A percentile compares a stretch with the other conserved stretches of the same genome.
phyloP scores from a whole-genome alignment of 2,888 invertebrate species.

The Timandra comae region DNA sequence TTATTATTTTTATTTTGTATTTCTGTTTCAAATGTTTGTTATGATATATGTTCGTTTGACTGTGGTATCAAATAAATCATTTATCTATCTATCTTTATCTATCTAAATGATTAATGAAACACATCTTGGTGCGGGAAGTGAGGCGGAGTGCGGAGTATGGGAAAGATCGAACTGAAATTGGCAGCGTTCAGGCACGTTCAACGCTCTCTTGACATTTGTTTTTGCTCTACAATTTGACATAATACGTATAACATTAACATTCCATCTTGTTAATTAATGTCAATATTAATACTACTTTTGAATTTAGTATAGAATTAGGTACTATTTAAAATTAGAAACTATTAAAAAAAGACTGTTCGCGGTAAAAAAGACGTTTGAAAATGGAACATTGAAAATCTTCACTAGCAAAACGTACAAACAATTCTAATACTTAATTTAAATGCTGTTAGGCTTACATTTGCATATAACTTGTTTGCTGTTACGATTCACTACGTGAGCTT shows the following conservation, averaged over 20 bases:
- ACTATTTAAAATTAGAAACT: too few relatives aligned
- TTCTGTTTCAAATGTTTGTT: too few relatives aligned
- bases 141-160: slow-evolving; percentile 32
- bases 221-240: slow-evolving; percentile 47
- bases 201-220: slow-evolving; percentile 42
- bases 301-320: too few relatives aligned
- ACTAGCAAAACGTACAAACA: slow-evolving; percentile 20
- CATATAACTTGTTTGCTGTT: slow-evolving; percentile 8
- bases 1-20: too few relatives aligned
- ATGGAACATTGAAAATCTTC: slow-evolving; percentile 36
- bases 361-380: slow-evolving; percentile 38
- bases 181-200: slow-evolving; percentile 52
- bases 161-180: slow-evolving; percentile 70
- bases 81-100: too few relatives aligned
- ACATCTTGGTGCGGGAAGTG: slow-evolving; percentile 46
- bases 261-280: too few relatives aligned
- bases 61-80: too few relatives aligned
- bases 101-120: slow-evolving; percentile 67
- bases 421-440: slow-evolving; percentile 28
- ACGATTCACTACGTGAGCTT: slow-evolving; percentile 8
- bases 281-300: too few relatives aligned
- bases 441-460: too few relatives aligned
- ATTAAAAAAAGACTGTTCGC: too few relatives aligned
- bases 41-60: too few relatives aligned
- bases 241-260: background rate